A percentile compares a stretch with the other conserved stretches of the same genome.
Conservation (phyloP, 1,140 invertebrate genomes). For the Amyelois transitella region DNA sequence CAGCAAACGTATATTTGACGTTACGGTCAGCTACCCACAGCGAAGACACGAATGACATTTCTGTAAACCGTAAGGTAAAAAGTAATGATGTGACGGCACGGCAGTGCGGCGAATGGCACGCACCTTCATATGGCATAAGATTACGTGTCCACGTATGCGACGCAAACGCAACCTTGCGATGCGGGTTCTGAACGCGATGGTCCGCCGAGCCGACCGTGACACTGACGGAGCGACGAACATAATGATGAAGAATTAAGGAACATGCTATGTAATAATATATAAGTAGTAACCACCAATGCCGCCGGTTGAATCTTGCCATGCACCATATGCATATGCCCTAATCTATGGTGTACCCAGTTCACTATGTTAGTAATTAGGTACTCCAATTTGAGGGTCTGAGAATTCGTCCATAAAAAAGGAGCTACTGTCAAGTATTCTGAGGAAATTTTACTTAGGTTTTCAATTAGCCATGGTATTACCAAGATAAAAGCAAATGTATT, state of each 20-base stretch:
- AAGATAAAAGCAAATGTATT: too few relatives aligned
- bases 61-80: neutral
- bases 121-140: conserved; percentile 25
- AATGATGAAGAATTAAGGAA: neutral
- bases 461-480: too few relatives aligned
- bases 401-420: too few relatives aligned
- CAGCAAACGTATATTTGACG: neutral
- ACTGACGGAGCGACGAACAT: conserved; percentile 43
- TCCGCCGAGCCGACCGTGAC: conserved; percentile 56
- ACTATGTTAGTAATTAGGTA: too few relatives aligned
- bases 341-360: too few relatives aligned
- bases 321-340: too few relatives aligned
- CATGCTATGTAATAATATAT: conserved; percentile 15
- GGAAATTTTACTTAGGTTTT: too few relatives aligned
- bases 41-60: neutral
- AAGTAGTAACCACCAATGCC: conserved; percentile 3
- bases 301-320: neutral
- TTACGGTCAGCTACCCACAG: neutral
- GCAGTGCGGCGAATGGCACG: neutral
- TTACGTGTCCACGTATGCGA: conserved; percentile 36
- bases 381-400: too few relatives aligned
- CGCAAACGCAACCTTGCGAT: conserved; percentile 59
- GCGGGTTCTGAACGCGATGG: conserved; percentile 45
- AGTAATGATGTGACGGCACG: conserved; percentile 3
- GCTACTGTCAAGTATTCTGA: too few relatives aligned